Base-by-base conservation (phyloP, 2,113 vertebrate genomes). In the Atlantisia rogersi region DNA sequence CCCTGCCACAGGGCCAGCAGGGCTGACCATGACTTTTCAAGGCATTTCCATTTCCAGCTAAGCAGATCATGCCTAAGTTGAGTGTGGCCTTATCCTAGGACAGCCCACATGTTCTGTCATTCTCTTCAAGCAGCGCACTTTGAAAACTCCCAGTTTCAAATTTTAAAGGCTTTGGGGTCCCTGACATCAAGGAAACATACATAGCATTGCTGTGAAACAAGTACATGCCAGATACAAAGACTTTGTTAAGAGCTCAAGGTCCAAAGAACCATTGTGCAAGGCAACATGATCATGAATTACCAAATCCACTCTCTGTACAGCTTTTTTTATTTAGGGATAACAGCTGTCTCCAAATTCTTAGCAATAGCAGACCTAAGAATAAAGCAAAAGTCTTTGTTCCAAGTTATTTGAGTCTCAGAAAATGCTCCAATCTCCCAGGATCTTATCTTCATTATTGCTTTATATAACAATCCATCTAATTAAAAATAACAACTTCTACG, bases 11-110 rank as follows among this genome's bases (percentile, higher is more conserved):
- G 10, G 11, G 24, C 13, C 50, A 53, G 9, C 20, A 62, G 18
- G 50, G 31, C 60, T 74, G 50, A 18, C 0, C 1, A 18, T 15
- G 64, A 11, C 22, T 67, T 26, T 48, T 74, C 12, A 77, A 56
- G 52, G 39, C 12, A 65, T 7, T 68, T 52, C 5, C 12, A 19
- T 5, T 39, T 28, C 68, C 58, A 63, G 10, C 22, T 62, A 53
- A 48, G 32, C 26, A 76, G 29, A 21, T 62, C 24, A 10, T 11
- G 6, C 29, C 8, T 0, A 2, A 60, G 13, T 32, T 39, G 12
- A 1, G 0, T n/a, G n/a, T 9, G 8, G 40, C 77, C 55, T 67
- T 37, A 50, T 28, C 32, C 25, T 69, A 78, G 31, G 12, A 84
- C 28, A 67, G 37, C 7, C 28, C 28, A 10, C 6, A 18, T 25